Percentiles rank a stretch among this genome's conserved stretches.
Conservation (phyloP, 2,797 vertebrate species). For the Trematocara caparti region DNA sequence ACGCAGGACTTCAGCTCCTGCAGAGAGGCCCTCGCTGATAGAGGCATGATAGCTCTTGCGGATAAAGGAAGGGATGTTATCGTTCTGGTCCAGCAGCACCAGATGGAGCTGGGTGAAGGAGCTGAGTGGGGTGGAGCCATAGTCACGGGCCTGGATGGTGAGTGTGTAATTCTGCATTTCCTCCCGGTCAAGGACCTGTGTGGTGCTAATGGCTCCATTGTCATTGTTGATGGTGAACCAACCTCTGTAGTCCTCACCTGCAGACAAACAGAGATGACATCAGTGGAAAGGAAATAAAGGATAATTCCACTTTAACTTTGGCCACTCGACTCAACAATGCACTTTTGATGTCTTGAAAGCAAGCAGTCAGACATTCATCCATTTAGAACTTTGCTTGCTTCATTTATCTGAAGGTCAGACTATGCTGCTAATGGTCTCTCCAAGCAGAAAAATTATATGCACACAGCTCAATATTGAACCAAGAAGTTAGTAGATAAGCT, state of each 20-base stretch:
- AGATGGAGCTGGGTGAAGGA: constrained; percentile 77
- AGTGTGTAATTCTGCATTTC: constrained; percentile 82
- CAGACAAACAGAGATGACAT: background rate
- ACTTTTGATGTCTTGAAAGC: background rate
- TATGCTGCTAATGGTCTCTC: background rate
- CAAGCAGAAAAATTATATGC: background rate
- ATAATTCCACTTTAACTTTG: background rate
- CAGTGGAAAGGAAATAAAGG: background rate
- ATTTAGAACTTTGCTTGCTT: background rate
- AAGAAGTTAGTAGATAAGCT: too few relatives aligned
- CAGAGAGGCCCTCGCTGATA: constrained; percentile 79
- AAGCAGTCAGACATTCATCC: background rate
- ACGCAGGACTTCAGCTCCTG: constrained; percentile 76
- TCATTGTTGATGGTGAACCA: constrained; percentile 82
- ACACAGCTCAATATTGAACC: background rate
- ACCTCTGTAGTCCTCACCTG: constrained; percentile 79
- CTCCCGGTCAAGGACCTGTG: constrained; percentile 83
- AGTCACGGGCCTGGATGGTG: constrained; percentile 81
- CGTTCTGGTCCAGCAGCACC: constrained; percentile 87
- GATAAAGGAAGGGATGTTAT: constrained; percentile 83
- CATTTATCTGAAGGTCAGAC: background rate
- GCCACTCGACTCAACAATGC: background rate
- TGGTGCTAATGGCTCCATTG: constrained; percentile 81
- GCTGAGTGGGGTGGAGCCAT: constrained; percentile 73
- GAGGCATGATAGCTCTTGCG: constrained; percentile 76